Percentiles rank a stretch among this genome's conserved stretches.
These are phyloP conservation scores for Agapostemon virescens DNA, from an alignment of 2,888 invertebrate genomes.

Conservation along the genomic window DNA sequence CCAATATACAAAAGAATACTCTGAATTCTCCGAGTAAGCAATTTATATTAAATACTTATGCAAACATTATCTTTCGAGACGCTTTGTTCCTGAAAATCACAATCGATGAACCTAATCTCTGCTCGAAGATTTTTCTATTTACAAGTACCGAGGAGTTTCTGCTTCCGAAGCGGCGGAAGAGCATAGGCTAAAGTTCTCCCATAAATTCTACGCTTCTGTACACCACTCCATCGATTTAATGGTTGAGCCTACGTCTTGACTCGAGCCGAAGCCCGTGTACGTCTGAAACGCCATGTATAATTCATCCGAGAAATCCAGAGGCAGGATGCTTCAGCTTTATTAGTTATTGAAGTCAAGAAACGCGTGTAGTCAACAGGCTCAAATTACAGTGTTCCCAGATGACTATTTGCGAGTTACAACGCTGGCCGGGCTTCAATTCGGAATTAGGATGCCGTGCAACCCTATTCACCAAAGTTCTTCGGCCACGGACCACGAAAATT, in stretches of 20 bases:
- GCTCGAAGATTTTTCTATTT: background rate
- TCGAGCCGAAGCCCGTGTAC: background rate
- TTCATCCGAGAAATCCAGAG: background rate
- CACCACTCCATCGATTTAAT: background rate
- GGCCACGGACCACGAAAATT: background rate
- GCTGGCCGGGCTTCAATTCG: background rate
- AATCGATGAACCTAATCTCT: background rate
- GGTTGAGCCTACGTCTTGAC: background rate
- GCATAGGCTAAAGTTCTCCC: background rate
- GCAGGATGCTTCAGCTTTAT: background rate
- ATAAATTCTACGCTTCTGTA: background rate
- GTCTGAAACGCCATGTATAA: background rate
- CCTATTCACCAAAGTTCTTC: background rate
- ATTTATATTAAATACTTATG: background rate
- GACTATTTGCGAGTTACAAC: background rate
- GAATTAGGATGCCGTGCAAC: background rate
- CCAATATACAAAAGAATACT: background rate
- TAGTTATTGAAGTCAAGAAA: slow-evolving; percentile 5
- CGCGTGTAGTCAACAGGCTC: background rate
- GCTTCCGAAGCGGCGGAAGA: too few species aligned
- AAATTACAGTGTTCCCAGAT: background rate
- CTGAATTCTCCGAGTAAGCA: background rate
- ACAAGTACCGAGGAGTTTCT: background rate
- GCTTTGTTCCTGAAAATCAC: background rate
- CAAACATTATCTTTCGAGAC: background rate